These are phyloP conservation scores for Hydractinia symbiolongicarpus DNA, from an alignment of 30 jellyfish, hydroid and myxozoan genomes.

Conservation along the genomic window DNA sequence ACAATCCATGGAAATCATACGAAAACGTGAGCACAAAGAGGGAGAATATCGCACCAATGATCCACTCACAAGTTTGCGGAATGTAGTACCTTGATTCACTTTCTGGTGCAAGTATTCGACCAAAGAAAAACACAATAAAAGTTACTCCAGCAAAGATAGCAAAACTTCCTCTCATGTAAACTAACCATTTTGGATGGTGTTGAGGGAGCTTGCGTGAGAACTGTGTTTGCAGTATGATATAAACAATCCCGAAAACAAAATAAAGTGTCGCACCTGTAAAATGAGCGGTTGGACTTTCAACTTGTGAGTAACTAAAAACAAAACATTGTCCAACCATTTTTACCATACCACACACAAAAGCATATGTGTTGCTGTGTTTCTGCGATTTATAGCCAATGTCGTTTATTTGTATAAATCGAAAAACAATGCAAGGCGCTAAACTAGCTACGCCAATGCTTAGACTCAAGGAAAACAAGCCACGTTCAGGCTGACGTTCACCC, in stretches of 20 bases:
- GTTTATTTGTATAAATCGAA: conserved; percentile 11
- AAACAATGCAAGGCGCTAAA: not conserved
- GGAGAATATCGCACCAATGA: not conserved
- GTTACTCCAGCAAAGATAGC: not conserved
- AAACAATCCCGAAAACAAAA: not conserved
- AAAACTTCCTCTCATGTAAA: not conserved
- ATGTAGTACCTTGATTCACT: conserved; percentile 2
- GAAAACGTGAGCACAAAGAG: conserved; percentile 4
- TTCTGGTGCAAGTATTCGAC: conserved; percentile 23
- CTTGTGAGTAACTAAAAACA: not conserved
- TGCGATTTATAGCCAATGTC: not conserved
- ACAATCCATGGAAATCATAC: conserved; percentile 25
- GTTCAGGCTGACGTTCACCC: conserved; percentile 27
- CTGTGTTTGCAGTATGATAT: conserved; percentile 7
- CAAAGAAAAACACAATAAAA: not conserved
- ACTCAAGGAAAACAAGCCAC: conserved; percentile 2
- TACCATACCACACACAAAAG: conserved; percentile 15
- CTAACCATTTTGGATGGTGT: conserved; percentile 10
- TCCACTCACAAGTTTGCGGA: conserved; percentile 28
- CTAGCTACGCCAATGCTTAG: not conserved
- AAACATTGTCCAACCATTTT: conserved; percentile 6
- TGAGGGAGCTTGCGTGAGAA: conserved; percentile 4
- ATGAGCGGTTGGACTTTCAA: not conserved
- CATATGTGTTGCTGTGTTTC: not conserved
- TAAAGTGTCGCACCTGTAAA: conserved; percentile 18